Evolutionary conservation across 1,140 invertebrate genomes (phyloP), one percentile per base, ranked within the genome.

Genomic region (Daktulosphaira vitifoliae): DNA sequence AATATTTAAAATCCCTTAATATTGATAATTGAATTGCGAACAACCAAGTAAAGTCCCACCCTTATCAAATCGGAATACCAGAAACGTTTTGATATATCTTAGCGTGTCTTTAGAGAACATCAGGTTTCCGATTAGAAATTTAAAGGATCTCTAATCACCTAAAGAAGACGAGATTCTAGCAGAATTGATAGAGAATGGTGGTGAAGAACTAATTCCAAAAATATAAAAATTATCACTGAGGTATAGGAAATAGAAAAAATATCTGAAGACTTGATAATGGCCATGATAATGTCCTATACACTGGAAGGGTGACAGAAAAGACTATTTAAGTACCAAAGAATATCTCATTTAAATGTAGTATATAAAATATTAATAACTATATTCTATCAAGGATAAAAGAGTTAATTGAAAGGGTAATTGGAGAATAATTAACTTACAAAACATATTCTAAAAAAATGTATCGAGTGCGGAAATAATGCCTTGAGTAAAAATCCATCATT

Each of bases 311-410:
- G 48, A 49, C 23, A 15, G 22, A 49, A 49, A 49, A 11, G 48
- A 49, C 48, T 49, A 15, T 11, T 23, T 23, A 20, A 25, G 1
- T 49, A 26, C 48, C 22, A 9, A 15, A 2, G 48, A 49, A 49
- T 49, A 49, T 1, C 20, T 20, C 46, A 20, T 3, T 20, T 48
- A 48, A 48, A 48, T 48, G 46, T 48, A 23, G 20, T 9, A 48
- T 49, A 49, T 15, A 49, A 25, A 49, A 49, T 49, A 49, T 49
- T 49, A 49, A 18, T 49, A 26, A 25, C 7, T 49, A 22, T 15
- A 23, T 25, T 49, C 48, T 49, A 49, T 49, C 48, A 49, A 49
- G 48, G 23, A 25, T 49, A n/a, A 49, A 49, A 49, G 48, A 49
- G 22, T 23, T 22, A 49, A 2, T 11, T 49, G 22, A 49, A 49